Percentiles rank a stretch among this genome's conserved stretches.
phyloP scores from a whole-genome alignment of 2,797 vertebrate genomes.

The Loris lydekkerianus region DNA sequence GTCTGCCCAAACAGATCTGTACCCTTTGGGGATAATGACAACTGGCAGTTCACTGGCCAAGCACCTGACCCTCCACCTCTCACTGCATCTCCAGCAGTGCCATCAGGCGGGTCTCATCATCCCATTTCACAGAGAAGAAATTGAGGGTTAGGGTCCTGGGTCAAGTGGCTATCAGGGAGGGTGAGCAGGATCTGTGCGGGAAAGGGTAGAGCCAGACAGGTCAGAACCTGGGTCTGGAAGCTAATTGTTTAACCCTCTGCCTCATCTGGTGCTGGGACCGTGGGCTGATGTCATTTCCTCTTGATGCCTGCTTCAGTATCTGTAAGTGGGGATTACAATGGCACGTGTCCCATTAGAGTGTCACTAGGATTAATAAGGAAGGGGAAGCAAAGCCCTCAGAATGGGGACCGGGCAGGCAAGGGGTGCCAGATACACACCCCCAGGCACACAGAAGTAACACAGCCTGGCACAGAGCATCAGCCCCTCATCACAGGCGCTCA shows the following conservation, averaged over 20 bases:
- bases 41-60: neutral
- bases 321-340: neutral
- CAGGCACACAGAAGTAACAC: neutral
- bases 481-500: neutral
- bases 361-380: neutral
- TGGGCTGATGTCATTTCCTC: neutral
- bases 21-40: neutral
- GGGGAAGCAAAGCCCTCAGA: neutral
- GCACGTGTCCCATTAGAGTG: neutral
- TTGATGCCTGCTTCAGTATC: neutral
- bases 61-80: neutral
- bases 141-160: neutral
- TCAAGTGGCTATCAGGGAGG: fast-evolving
- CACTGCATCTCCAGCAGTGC: neutral
- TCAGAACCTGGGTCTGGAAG: neutral
- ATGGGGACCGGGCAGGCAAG: neutral
- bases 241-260: neutral
- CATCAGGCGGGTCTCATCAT: fast-evolving
- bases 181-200: fast-evolving
- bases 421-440: neutral
- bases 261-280: neutral
- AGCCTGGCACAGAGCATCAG: neutral
- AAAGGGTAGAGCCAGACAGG: fast-evolving
- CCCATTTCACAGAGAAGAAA: neutral
- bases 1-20: neutral